Evolutionary conservation across 2,113 vertebrate species (phyloP), one percentile per base, ranked within the genome.

Genomic region (Electrona antarctica): DNA sequence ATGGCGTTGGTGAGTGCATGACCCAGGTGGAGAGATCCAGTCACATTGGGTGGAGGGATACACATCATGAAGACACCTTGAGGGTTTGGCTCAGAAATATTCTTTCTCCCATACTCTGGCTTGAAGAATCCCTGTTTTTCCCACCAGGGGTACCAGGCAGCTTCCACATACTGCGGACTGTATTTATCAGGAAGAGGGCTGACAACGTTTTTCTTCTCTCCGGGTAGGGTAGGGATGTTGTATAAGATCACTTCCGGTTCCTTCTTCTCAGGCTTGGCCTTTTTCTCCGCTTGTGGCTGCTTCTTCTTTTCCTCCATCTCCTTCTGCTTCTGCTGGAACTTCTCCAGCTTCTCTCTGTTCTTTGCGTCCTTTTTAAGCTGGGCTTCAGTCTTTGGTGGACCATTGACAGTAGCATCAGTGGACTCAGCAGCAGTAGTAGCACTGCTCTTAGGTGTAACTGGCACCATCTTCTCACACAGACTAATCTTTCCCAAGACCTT

Each of bases 281-380:
- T 96, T 90, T 97, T 97, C 95, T 96, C 95, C 57, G 89, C 74
- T 49, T 75, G 59, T 8, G 90, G 83, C 11, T 83, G 91, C 51
- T 93, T 93, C 78, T 95, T 95, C 77, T 95, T 95, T 73, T 95
- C 94, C 29, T 93, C 91, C 82, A 93, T 91, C 84, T 89, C 93
- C 14, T 95, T 95, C 69, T 96, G 96, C 88, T 97, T 97, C 88
- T 97, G 95, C 54, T 96, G 95, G 81, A 97, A 97, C 80, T 95
- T 96, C 71, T 97, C 95, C 74, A 97, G 75, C 77, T 97, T 97
- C 71, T 97, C 96, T 73, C 85, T 93, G 81, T 96, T 97, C 87
- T 96, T 96, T 2, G 95, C 95, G 67, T 97, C 96, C 66, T 96
- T 97, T 85, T 97, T 97, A 59, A 97, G 85, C 83, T 97, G 96